Conservation (phyloP, 2,113 vertebrate genomes). For the Rhineura floridana region DNA sequence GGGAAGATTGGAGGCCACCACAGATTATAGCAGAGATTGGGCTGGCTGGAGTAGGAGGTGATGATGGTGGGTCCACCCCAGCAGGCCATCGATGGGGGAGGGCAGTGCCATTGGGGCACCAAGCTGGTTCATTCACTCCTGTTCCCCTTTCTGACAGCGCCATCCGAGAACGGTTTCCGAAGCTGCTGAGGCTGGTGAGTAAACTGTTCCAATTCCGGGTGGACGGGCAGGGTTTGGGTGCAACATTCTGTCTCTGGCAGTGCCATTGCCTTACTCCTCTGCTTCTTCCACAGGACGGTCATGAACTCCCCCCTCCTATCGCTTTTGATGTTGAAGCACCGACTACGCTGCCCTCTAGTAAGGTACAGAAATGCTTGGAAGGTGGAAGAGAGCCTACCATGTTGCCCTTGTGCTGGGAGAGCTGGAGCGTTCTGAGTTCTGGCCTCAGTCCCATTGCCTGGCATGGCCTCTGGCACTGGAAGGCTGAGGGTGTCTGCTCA, state of each 20-base stretch:
- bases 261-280: background rate
- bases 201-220: accelerated
- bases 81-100: background rate
- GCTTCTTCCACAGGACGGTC: conserved; percentile 78
- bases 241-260: background rate
- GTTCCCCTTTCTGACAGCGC: conserved; percentile 79
- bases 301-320: conserved; percentile 89
- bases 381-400: accelerated
- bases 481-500: background rate
- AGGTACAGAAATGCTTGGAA: conserved; percentile 69
- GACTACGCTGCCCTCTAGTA: conserved; percentile 85
- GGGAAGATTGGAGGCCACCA: background rate
- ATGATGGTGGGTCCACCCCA: background rate
- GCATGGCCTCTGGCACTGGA: background rate
- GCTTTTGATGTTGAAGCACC: conserved; percentile 86
- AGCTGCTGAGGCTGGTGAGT: conserved; percentile 87
- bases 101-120: conserved; percentile 22
- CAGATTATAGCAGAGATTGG: background rate
- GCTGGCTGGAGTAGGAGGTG: background rate
- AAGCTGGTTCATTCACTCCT: conserved; percentile 57
- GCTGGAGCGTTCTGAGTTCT: background rate
- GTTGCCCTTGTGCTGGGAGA: background rate
- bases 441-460: too few species aligned
- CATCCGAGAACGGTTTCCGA: conserved; percentile 87
- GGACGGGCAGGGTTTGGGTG: background rate